phyloP scores from a whole-genome alignment of 2,888 invertebrate genomes.

The Heliconius ismenius region DNA sequence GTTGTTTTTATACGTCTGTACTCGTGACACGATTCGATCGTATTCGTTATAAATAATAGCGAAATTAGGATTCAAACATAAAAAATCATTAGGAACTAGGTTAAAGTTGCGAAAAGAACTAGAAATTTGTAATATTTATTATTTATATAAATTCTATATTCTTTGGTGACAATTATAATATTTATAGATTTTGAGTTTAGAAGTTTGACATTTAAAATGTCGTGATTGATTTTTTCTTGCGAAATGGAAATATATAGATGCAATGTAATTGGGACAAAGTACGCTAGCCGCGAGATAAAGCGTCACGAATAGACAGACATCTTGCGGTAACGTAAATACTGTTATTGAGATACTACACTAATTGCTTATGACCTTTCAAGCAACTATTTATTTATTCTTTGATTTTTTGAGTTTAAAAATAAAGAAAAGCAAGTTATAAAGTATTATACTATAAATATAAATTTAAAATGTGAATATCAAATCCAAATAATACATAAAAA shows the following conservation, averaged over 20 bases:
- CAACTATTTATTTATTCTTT: neutral
- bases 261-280: constrained; percentile 25
- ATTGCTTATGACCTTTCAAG: constrained; percentile 11
- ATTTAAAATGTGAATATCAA: too few species aligned
- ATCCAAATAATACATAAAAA: too few species aligned
- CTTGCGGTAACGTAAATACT: constrained; percentile 27
- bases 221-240: constrained; percentile 37
- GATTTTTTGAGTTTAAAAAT: neutral
- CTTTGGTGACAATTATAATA: fast-evolving
- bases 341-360: constrained; percentile 17
- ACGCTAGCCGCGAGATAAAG: constrained; percentile 19
- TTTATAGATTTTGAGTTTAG: neutral
- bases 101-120: constrained; percentile 7
- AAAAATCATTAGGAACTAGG: constrained; percentile 1
- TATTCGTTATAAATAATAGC: constrained; percentile 10
- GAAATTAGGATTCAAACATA: neutral
- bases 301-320: constrained; percentile 24
- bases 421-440: too few species aligned
- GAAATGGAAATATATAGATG: constrained; percentile 25
- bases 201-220: constrained; percentile 30
- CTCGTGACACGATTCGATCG: constrained; percentile 30
- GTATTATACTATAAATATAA: too few species aligned
- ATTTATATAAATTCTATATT: constrained; percentile 6
- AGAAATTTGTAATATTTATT: neutral
- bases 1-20: constrained; percentile 34